phyloP scores from a whole-genome alignment of 2,797 vertebrate species.

The Serranus cabrilla region DNA sequence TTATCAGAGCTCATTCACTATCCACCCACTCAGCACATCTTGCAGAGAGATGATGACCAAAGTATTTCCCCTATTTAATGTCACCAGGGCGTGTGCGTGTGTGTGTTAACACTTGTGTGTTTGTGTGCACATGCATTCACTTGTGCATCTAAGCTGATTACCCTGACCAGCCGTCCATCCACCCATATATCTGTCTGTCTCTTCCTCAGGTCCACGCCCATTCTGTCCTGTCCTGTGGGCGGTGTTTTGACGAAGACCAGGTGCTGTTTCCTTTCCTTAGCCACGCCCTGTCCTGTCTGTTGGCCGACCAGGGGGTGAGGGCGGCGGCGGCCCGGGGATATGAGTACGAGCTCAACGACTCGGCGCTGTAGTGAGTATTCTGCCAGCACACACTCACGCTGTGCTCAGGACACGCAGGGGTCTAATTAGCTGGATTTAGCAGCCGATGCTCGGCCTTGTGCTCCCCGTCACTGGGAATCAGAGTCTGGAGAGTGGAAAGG shows the following conservation, averaged over 20 bases:
- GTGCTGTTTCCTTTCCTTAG: constrained; percentile 79
- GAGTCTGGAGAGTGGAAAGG: constrained; percentile 21
- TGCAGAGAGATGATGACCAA: constrained; percentile 52
- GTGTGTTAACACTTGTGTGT: constrained; percentile 32
- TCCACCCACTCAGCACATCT: constrained; percentile 60
- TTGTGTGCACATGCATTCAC: background rate
- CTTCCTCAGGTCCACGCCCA: constrained; percentile 77
- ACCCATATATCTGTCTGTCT: constrained; percentile 39
- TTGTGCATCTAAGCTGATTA: constrained; percentile 28
- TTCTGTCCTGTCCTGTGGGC: constrained; percentile 80
- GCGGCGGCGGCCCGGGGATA: constrained; percentile 76
- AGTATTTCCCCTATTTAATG: constrained; percentile 61
- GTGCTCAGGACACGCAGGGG: constrained; percentile 63
- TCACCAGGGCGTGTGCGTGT: constrained; percentile 29
- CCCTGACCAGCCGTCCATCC: constrained; percentile 24
- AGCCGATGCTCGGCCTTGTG: constrained; percentile 67
- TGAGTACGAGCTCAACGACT: constrained; percentile 85
- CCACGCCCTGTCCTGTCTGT: constrained; percentile 81
- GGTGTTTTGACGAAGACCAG: constrained; percentile 83
- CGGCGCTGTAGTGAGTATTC: constrained; percentile 83
- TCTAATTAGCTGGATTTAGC: constrained; percentile 75
- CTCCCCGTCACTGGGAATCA: constrained; percentile 73
- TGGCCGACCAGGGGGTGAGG: constrained; percentile 80
- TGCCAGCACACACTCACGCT: constrained; percentile 22
- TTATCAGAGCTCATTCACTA: constrained; percentile 29